A percentile compares a stretch with the other conserved stretches of the same genome.
Conservation (phyloP, 2,797 vertebrate species). For the Australoheros facetus region DNA sequence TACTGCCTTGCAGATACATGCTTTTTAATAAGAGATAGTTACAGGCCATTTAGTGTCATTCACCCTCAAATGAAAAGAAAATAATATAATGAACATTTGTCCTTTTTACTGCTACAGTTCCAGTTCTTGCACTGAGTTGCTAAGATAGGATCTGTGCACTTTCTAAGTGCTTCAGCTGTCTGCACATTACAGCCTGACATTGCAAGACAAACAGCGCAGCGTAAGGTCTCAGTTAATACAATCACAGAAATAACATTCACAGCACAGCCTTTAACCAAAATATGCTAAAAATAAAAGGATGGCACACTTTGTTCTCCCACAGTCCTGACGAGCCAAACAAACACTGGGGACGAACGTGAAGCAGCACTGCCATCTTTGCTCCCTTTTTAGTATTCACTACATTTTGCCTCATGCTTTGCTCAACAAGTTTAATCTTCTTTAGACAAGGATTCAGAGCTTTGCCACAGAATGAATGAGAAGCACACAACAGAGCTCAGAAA, state of each 20-base stretch:
- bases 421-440: constrained; percentile 56
- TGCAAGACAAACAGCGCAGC: not conserved
- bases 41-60: not conserved
- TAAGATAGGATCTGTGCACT: not conserved
- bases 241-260: not conserved
- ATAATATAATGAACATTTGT: not conserved
- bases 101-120: not conserved
- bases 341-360: constrained; percentile 18
- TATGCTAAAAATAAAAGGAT: not conserved
- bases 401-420: constrained; percentile 28
- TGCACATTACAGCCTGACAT: not conserved
- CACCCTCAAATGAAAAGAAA: not conserved
- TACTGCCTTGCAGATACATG: not conserved
- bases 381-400: constrained; percentile 21
- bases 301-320: not conserved
- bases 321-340: constrained; percentile 8
- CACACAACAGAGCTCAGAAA: constrained; percentile 24
- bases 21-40: not conserved
- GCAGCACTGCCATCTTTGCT: not conserved
- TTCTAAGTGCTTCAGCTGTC: not conserved
- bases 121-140: not conserved
- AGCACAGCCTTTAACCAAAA: not conserved
- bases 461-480: constrained; percentile 37
- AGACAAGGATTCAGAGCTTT: constrained; percentile 47
- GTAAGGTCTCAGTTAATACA: not conserved